phyloP scores from a whole-genome alignment of 2,113 vertebrate species.

The Oryzias javanicus region DNA sequence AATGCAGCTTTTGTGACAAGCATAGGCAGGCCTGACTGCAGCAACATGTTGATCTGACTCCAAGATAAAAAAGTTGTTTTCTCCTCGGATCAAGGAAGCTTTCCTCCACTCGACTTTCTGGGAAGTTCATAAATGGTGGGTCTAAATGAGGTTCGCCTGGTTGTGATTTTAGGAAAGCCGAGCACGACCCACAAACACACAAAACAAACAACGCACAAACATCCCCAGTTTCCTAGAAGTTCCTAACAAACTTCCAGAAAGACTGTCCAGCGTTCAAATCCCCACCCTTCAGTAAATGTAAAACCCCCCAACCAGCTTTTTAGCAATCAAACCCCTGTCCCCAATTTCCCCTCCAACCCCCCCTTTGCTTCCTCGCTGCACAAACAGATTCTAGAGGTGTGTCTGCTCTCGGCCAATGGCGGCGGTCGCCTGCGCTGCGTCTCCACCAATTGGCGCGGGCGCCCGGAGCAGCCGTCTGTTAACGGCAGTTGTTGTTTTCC shows the following conservation, averaged over 20 bases:
- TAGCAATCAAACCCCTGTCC: conserved; percentile 12
- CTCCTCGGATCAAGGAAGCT: conserved; percentile 8
- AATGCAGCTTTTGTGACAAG: conserved; percentile 16
- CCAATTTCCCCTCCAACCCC: conserved; percentile 24
- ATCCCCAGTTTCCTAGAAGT: conserved; percentile 77
- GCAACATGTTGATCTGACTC: conserved; percentile 41
- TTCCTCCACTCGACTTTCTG: conserved; percentile 27
- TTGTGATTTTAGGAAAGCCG: conserved; percentile 38
- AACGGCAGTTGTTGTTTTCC: conserved; percentile 79
- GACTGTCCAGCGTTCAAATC: conserved; percentile 41
- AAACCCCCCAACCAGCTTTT: conserved; percentile 4
- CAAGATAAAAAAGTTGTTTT: conserved; percentile 39
- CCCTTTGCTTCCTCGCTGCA: conserved; percentile 36
- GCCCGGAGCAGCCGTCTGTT: conserved; percentile 46
- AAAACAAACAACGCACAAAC: conserved; percentile 61
- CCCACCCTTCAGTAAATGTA: conserved; percentile 34
- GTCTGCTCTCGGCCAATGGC: conserved; percentile 77
- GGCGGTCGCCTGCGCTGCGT: conserved; percentile 17
- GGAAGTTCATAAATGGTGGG: conserved; percentile 33
- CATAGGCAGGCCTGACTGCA: conserved; percentile 11
- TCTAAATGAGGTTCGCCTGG: conserved; percentile 48
- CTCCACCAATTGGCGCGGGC: conserved; percentile 51
- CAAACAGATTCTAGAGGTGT: conserved; percentile 87
- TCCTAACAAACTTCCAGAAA: conserved; percentile 58
- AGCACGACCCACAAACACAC: conserved; percentile 20